A percentile compares a stretch with the other conserved stretches of the same genome.
phyloP scores from a whole-genome alignment of 2,113 vertebrate species.

The western clawed frog (Xenopus tropicalis) region UCB_Xtro_10.0 CM004445.2:40521001-40521500 shows the following conservation, averaged over 20 bases:
- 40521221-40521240: no score
- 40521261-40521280: constrained; percentile 90
- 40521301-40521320: constrained; percentile 86
- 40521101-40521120: no score
- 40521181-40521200: no score
- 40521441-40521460: constrained; percentile 82
- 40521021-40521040: no score
- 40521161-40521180: no score
- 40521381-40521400: constrained; percentile 83
- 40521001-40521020: no score
- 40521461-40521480: neutral
- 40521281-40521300: constrained; percentile 94
- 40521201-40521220: no score
- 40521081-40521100: no score
- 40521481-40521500: neutral
- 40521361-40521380: constrained; percentile 86
- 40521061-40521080: no score
- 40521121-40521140: no score
- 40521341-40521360: constrained; percentile 91
- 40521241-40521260: neutral
- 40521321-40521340: constrained; percentile 85
- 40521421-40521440: constrained; percentile 88
- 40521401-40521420: constrained; percentile 80
- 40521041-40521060: no score
- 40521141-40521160: no score